Base-by-base conservation (phyloP, 2,797 vertebrate species). In the Oophaga sylvatica region DNA sequence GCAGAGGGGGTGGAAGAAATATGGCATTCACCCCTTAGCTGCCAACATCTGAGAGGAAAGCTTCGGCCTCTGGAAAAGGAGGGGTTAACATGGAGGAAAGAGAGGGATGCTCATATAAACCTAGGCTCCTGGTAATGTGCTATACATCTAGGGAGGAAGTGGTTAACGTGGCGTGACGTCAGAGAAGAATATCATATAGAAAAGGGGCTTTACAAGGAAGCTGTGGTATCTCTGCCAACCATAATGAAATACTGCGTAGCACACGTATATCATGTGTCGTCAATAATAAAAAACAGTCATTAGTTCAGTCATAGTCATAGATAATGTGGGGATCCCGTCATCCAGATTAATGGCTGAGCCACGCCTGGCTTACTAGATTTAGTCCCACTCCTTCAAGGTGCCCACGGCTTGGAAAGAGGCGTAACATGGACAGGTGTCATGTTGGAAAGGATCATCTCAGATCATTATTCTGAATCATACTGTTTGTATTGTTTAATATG, bases 31-130 rank as follows among this genome's bases (percentile, higher is more conserved):
- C 29, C 77, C 29, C 26, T 53, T 57, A 57, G 81, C 63, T 35
- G 88, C 88, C 73, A 79, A 29, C 84, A 67, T 80, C 81, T 80
- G 80, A 90, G 89, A 87, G 85, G 81, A 88, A 87, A 29, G 70
- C 65, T n/a, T 15, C 22, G 13, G 22, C 35, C 63, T n/a, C n/a
- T 82, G 80, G 65, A 3, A 41, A 15, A 62, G 60, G 11, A 65
- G 60, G 79, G 35, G 79, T 80, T 81, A 81, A 81, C 22, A 3
- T 1, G 9, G 62, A 22, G 10, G 15, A 9, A n/a, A 9, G 56
- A 5, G 53, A 29, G 78, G 59, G 78, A 5, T 22, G 73, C 73
- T 76, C 2, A n/a, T 67, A 67, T 73, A 3, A 35, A 41, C 15
- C n/a, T 17, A 57, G 57, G 12, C 19, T 62, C 22, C 60, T 0